Base-by-base conservation (phyloP, 2,888 invertebrate genomes). In the Apamea sordens region DNA sequence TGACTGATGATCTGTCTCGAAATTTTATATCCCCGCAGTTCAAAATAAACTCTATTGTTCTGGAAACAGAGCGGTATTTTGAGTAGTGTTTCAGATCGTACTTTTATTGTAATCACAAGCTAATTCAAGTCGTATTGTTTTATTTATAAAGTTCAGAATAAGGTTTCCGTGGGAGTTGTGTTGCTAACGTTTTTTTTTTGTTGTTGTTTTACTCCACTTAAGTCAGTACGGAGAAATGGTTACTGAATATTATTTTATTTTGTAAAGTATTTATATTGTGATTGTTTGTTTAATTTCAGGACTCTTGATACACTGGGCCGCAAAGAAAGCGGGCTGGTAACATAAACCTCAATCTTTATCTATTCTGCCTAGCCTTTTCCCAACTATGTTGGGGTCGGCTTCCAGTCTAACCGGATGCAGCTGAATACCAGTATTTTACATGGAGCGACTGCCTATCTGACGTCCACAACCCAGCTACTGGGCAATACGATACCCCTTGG, bases 1-100 rank as follows among this genome's bases (percentile, higher is more conserved):
- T 91, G 92, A 92, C 90, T 88, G 92, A 91, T 90, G 88, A 89
- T 89, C 85, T 83, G 83, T 87, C 87, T 32, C 73, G 15, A 78
- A 70, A 79, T 71, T 67, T 67, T 56, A 10, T 41, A 50, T n/a
- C 0, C 21, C 32, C 0, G 36, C 70, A 63, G 18, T 53, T 18
- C 32, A 83, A 83, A 71, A 41, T 1, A 18, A 69, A 76, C 80
- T 69, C 63, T 87, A 82, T 44, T 0, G 0, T 0, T 0, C 0
- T 0, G 1, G 0, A 0, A 24, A 73, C 32, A 85, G 2, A 71
- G 76, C 44, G 1, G 7, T 13, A 28, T n/a, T 65, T 87, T 53
- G 32, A 15, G 6, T 69, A n/a, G 10, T 21, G 24, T n/a, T 11
- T 4, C 10, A 8, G 5, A 10, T 0, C n/a, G 10, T 41, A 44